phyloP scores from a whole-genome alignment of 2,888 invertebrate species.

The Auanema freiburgensis region DNA sequence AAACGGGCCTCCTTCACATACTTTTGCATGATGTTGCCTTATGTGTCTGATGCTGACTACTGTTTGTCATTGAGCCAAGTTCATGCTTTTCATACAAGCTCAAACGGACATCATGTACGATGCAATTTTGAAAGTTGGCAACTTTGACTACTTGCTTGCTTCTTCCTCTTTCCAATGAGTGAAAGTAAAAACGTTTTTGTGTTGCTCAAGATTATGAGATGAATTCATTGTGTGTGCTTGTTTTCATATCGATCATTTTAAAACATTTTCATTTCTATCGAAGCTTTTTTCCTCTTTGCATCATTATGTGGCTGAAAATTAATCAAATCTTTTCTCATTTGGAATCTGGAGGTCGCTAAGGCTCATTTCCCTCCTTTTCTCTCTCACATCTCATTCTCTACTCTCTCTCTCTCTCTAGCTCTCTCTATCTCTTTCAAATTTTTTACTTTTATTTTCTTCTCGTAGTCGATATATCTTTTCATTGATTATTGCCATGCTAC shows the following conservation, averaged over 20 bases:
- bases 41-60: no score
- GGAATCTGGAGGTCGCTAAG: slow-evolving; percentile 6
- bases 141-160: slow-evolving; percentile 4
- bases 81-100: no score
- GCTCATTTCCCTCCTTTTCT: background rate
- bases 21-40: no score
- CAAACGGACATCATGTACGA: no score
- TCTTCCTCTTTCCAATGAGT: background rate
- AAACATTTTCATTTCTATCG: background rate
- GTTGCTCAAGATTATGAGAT: background rate
- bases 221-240: slow-evolving; percentile 4
- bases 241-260: slow-evolving; percentile 3
- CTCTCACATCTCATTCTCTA: background rate
- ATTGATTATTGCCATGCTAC: no score
- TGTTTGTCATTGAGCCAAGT: no score
- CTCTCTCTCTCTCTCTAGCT: background rate
- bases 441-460: no score
- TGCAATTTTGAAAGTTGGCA: no score
- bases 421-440: background rate
- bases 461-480: no score
- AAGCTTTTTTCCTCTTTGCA: background rate
- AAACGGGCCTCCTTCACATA: no score
- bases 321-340: slow-evolving; percentile 1
- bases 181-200: background rate
- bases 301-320: background rate